Percentiles rank a stretch among this genome's conserved stretches.
Conservation (phyloP, 92 coral and sea anemone genomes). For the Paragorgia papillata region DNA sequence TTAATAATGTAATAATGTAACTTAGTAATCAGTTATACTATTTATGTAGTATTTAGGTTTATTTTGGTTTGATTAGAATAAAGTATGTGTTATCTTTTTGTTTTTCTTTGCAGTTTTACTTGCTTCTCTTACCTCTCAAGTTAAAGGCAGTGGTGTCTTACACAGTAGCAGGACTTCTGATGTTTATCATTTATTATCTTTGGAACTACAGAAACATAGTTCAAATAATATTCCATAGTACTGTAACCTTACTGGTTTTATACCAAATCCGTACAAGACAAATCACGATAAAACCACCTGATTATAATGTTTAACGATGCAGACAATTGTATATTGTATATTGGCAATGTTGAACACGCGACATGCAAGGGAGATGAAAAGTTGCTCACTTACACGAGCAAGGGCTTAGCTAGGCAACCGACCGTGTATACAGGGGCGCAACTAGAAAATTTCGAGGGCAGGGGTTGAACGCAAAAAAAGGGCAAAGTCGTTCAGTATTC, state of each 20-base stretch:
- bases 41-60: no score
- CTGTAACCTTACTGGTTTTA: constrained; percentile 64
- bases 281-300: constrained; percentile 82
- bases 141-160: constrained; percentile 73
- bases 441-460: no score
- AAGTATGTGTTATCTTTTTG: background rate
- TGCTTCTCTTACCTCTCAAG: constrained; percentile 70
- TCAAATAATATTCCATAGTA: constrained; percentile 77
- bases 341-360: background rate
- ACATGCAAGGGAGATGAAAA: no score
- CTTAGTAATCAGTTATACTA: no score
- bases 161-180: constrained; percentile 53
- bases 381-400: no score
- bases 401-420: no score
- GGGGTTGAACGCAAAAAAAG: no score
- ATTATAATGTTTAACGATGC: constrained; percentile 79
- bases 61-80: no score
- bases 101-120: constrained; percentile 66
- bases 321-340: background rate
- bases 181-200: constrained; percentile 66
- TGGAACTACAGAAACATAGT: constrained; percentile 80
- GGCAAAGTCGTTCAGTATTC: no score
- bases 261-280: constrained; percentile 80
- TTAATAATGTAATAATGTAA: no score
- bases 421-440: no score